A percentile compares a stretch with the other conserved stretches of the same genome.
These are phyloP conservation scores for Catharus bicknelli DNA, from an alignment of 2,113 vertebrate species.

Conservation along the genomic window DNA sequence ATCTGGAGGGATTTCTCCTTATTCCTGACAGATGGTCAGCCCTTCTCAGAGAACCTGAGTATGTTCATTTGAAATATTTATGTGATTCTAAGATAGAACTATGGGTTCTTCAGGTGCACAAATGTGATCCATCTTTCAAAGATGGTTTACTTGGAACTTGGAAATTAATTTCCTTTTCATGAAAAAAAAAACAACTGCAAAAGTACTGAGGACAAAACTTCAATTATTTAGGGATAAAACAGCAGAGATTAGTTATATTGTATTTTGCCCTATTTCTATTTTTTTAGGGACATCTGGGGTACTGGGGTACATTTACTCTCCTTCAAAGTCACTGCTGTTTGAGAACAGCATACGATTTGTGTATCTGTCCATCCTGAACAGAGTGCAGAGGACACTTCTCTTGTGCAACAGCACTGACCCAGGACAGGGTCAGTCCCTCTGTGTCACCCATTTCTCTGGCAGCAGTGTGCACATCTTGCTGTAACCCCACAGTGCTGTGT, in stretches of 20 bases:
- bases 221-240: neutral
- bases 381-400: neutral
- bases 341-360: neutral
- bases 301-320: neutral
- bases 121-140: neutral
- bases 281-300: neutral
- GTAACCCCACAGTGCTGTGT: neutral
- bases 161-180: neutral
- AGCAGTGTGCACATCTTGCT: rapidly evolving
- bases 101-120: neutral
- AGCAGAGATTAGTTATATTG: neutral
- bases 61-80: neutral
- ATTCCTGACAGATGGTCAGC: slow-evolving; percentile 33
- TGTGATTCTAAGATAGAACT: neutral
- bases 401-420: neutral
- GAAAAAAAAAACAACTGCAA: neutral
- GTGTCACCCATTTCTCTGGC: rapidly evolving
- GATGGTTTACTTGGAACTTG: neutral
- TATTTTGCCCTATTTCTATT: neutral
- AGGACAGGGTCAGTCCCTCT: neutral
- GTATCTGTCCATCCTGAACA: rapidly evolving
- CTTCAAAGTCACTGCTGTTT: neutral
- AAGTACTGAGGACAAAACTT: neutral
- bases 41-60: neutral
- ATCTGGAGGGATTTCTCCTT: slow-evolving; percentile 42